Conservation (phyloP, 1,140 invertebrate species). For the Thereuonema tuberculata region DNA sequence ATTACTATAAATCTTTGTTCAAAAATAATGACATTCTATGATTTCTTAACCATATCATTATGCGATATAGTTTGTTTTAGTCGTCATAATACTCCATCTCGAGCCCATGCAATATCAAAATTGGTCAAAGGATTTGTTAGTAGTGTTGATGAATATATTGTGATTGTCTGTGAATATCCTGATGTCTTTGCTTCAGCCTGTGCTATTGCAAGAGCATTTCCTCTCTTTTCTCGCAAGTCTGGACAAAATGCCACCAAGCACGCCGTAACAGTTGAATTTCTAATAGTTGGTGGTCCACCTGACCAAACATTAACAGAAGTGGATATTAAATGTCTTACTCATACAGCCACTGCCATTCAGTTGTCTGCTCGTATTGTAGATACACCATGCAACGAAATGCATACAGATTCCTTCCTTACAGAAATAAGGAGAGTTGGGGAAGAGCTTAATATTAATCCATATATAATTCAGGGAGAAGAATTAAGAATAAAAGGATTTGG, state of each 20-base stretch:
- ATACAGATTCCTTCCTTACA: conserved; percentile 63
- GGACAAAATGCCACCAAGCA: conserved; percentile 18
- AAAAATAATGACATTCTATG: too few relatives aligned
- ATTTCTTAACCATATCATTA: too few relatives aligned
- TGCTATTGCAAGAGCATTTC: conserved; percentile 64
- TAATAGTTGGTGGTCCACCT: conserved; percentile 34
- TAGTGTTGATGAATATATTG: conserved; percentile 51
- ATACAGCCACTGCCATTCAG: conserved; percentile 46
- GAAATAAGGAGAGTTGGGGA: conserved; percentile 49
- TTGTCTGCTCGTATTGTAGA: conserved; percentile 68
- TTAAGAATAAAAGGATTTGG: conserved; percentile 56
- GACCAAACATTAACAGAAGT: conserved; percentile 33
- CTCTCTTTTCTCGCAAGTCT: conserved; percentile 50
- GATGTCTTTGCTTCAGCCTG: conserved; percentile 62
- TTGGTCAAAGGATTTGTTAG: conserved; percentile 47
- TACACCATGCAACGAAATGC: conserved; percentile 69
- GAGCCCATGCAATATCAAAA: conserved; percentile 58
- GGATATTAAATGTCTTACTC: conserved; percentile 46
- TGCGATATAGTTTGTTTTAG: conserved; percentile 48
- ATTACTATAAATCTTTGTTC: too few relatives aligned
- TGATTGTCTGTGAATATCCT: conserved; percentile 63
- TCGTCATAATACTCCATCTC: conserved; percentile 62
- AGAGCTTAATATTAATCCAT: conserved; percentile 46
- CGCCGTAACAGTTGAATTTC: conserved; percentile 45
- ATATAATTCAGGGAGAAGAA: conserved; percentile 61